A percentile compares a stretch with the other conserved stretches of the same genome.
Conservation (phyloP, 2,113 vertebrate species). For the Siniperca chuatsi region DNA sequence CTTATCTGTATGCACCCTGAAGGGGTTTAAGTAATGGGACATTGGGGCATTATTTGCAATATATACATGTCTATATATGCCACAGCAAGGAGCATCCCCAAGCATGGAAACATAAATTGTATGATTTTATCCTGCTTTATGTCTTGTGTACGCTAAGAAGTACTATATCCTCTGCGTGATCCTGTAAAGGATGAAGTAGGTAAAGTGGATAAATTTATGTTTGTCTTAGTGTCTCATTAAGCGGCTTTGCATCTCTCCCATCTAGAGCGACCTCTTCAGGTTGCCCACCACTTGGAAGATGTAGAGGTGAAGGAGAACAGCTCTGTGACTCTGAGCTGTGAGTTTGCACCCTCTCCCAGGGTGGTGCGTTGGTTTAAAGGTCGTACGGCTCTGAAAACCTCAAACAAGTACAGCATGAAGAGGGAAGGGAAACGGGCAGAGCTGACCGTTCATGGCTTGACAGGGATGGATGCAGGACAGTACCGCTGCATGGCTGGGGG, state of each 20-base stretch:
- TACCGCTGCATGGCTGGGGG: slow-evolving; percentile 92
- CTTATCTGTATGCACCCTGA: no score
- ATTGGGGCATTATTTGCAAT: not conserved
- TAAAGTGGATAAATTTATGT: not conserved
- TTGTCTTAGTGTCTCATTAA: slow-evolving; percentile 1
- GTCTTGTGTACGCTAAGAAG: not conserved
- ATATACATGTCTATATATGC: not conserved
- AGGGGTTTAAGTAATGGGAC: no score
- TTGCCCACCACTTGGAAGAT: slow-evolving; percentile 89
- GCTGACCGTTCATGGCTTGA: slow-evolving; percentile 88
- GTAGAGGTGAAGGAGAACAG: slow-evolving; percentile 87
- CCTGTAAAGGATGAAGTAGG: not conserved
- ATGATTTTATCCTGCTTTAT: not conserved
- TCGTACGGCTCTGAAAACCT: slow-evolving; percentile 83
- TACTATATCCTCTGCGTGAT: not conserved
- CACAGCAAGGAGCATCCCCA: no score
- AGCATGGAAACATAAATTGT: no score
- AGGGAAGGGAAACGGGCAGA: slow-evolving; percentile 87
- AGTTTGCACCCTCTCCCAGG: slow-evolving; percentile 92
- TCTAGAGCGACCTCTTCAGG: slow-evolving; percentile 89
- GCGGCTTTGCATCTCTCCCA: not conserved
- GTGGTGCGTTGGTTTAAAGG: slow-evolving; percentile 93
- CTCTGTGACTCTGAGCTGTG: slow-evolving; percentile 89
- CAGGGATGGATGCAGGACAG: slow-evolving; percentile 85
- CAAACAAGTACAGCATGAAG: slow-evolving; percentile 88